These are phyloP conservation scores for Drosophila maculinotata DNA, from an alignment of 2,888 invertebrate genomes.

Conservation along the genomic window DNA sequence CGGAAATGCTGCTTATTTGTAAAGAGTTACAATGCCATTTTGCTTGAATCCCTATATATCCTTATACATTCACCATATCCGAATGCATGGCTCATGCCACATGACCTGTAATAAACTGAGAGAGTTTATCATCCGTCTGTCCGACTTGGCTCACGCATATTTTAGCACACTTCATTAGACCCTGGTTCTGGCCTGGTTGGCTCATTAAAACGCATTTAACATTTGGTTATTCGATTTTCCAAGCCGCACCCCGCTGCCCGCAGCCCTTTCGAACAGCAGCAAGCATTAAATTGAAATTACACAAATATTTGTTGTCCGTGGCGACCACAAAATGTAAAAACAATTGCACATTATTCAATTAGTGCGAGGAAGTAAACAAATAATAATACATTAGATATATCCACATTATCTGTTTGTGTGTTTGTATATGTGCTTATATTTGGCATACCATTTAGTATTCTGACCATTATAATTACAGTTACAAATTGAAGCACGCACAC, in stretches of 20 bases:
- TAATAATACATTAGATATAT: constrained; percentile 23
- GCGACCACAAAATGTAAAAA: constrained; percentile 63
- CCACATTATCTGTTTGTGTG: neutral
- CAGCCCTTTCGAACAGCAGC: constrained; percentile 11
- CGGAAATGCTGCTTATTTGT: constrained; percentile 77
- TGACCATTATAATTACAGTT: constrained; percentile 54
- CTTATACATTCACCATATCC: constrained; percentile 1
- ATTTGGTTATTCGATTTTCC: constrained; percentile 27
- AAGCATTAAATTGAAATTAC: constrained; percentile 45
- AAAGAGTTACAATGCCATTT: constrained; percentile 62
- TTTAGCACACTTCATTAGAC: constrained; percentile 66
- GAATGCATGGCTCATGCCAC: constrained; percentile 32
- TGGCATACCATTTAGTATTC: constrained; percentile 31
- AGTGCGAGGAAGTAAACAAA: constrained; percentile 44
- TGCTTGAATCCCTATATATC: constrained; percentile 13
- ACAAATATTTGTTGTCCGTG: constrained; percentile 38
- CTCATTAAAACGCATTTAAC: constrained; percentile 56
- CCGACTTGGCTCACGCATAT: constrained; percentile 39
- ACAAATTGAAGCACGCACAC: constrained; percentile 35
- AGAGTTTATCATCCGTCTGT: constrained; percentile 57
- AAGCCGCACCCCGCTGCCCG: too few species aligned
- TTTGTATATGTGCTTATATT: constrained; percentile 17
- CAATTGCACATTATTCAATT: constrained; percentile 73
- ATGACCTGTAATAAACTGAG: constrained; percentile 71
- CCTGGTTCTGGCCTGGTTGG: neutral